Evolutionary conservation across 2,888 invertebrate genomes (phyloP), one percentile per base, ranked within the genome.

Genomic region (Sepioteuthis lessoniana): DNA sequence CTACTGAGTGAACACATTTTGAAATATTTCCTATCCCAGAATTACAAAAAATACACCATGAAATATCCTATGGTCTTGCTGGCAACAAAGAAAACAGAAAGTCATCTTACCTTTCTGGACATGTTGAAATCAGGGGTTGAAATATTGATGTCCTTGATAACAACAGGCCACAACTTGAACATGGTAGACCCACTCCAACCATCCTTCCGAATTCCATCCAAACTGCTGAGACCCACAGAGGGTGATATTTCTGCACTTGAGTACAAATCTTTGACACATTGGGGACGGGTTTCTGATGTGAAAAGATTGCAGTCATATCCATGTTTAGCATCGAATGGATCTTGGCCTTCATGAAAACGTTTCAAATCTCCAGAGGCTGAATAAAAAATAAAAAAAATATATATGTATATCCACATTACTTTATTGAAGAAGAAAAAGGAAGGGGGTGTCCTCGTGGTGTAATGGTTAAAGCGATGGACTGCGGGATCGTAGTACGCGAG

Each of bases 281-380:
- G 98, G 91, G 99, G 98, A 95, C 98, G 98, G 93, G 98, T 98
- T 95, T 98, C 98, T 95, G 98, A 97, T 95, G 98, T 98, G 97
- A 99, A 99, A 96, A 99, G 98, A 96, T 98, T 98, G 96, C 98
- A 98, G 96, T 98, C 98, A 97, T 98, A 98, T 96, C 98, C 98
- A 97, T 98, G 98, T 96, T 98, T 98, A 96, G 98, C 98, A 97
- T 98, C 98, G 97, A 98, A 98, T 97, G 96, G 96, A 93, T 96
- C 95, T 21, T 95, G 94, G n/a, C 95, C 94, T 10, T 95, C 94
- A 96, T 98, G 98, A 98, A 99, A 99, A 97, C 98, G 98, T 97
- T 98, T 98, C 97, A 99, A 98, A 98, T 99, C 98, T 97, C 99
- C 98, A 98, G 98, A 99, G 97, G 99, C 99, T 99, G 98, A 98